These are phyloP conservation scores for Ephialtes manifestator DNA, from an alignment of 2,888 invertebrate genomes.

Conservation along the genomic window DNA sequence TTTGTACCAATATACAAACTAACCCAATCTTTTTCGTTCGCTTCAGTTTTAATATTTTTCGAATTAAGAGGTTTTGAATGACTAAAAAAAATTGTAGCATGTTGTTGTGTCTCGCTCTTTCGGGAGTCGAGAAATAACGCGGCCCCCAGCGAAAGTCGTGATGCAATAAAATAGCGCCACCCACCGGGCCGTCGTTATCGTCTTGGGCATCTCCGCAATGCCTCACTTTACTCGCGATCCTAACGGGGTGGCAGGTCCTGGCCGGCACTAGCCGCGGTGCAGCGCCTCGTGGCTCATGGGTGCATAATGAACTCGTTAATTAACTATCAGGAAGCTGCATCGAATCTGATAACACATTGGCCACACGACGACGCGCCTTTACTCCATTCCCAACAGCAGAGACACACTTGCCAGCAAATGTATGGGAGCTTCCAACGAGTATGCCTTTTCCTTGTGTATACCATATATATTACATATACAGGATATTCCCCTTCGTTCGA, in stretches of 20 bases:
- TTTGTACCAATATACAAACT: too few species aligned
- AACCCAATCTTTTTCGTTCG: neutral
- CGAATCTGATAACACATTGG: conserved; percentile 84
- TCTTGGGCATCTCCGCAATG: conserved; percentile 83
- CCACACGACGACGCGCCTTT: conserved; percentile 82
- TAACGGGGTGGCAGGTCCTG: conserved; percentile 66
- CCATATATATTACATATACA: neutral
- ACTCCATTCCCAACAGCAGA: conserved; percentile 71
- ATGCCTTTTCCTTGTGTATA: conserved; percentile 26
- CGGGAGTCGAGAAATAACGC: conserved; percentile 41
- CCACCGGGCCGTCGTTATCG: conserved; percentile 84
- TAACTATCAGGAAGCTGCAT: conserved; percentile 85
- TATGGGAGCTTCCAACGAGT: conserved; percentile 49
- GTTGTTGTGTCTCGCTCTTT: conserved; percentile 30
- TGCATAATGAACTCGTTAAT: conserved; percentile 86
- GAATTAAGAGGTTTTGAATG: neutral
- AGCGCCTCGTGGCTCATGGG: conserved; percentile 79
- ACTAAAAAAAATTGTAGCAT: neutral
- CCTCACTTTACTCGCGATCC: conserved; percentile 83
- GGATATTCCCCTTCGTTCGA: conserved; percentile 5
- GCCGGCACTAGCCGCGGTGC: conserved; percentile 38
- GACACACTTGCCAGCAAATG: conserved; percentile 64
- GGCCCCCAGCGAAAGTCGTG: conserved; percentile 81
- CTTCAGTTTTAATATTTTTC: neutral
- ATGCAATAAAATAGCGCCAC: conserved; percentile 86